Percentiles rank a stretch among this genome's conserved stretches.
Conservation (phyloP, 2,888 invertebrate species). For the Pardosa pseudoannulata region DNA sequence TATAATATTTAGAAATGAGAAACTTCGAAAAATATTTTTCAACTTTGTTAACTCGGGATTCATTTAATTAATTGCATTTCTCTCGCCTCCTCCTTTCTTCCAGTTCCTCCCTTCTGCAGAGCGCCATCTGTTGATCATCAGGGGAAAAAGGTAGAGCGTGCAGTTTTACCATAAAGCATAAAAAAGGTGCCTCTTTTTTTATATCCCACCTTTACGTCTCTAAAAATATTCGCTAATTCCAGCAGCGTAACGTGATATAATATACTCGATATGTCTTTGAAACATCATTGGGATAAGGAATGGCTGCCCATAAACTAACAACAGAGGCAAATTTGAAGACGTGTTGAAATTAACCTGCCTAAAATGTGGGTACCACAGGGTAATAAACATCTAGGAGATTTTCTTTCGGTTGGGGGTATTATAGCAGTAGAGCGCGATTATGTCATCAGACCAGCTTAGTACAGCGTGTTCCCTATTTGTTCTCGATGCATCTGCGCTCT, state of each 20-base stretch:
- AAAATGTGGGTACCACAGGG: not conserved
- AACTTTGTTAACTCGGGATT: not conserved
- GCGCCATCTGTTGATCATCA: slow-evolving; percentile 35
- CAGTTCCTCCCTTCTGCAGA: not conserved
- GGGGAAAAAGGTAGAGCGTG: not conserved
- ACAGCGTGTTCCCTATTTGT: slow-evolving; percentile 53
- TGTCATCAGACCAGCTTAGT: slow-evolving; percentile 49
- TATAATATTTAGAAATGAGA: no score
- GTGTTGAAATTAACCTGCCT: slow-evolving; percentile 28
- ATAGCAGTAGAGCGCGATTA: slow-evolving; percentile 53
- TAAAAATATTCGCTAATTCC: not conserved
- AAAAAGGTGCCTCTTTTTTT: slow-evolving; percentile 19
- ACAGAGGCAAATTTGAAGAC: not conserved
- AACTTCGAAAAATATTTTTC: no score
- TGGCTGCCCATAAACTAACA: not conserved
- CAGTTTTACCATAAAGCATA: not conserved
- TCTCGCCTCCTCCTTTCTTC: not conserved
- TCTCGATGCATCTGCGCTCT: slow-evolving; percentile 32
- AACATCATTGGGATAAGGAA: not conserved
- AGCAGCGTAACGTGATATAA: not conserved
- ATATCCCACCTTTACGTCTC: not conserved
- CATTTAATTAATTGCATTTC: not conserved
- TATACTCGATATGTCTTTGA: not conserved
- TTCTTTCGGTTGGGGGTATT: slow-evolving; percentile 49
- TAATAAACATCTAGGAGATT: slow-evolving; percentile 56